Percentiles rank a stretch among this genome's conserved stretches.
Conservation (phyloP, 2,888 invertebrate species). For the Lasioglossum calceatum region DNA sequence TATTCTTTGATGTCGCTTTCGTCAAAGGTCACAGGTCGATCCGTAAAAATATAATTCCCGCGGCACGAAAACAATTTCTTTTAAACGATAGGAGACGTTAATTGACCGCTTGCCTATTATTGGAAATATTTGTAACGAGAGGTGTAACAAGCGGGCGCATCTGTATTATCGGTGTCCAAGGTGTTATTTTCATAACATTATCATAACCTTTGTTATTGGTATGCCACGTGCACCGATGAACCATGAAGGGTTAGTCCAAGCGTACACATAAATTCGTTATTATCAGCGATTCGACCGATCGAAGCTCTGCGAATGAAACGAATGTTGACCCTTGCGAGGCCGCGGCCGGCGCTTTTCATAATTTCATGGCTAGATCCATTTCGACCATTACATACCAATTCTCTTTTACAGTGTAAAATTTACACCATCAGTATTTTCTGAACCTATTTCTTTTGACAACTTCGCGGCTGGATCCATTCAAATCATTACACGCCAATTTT, state of each 20-base stretch:
- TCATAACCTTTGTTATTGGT: slow-evolving; percentile 4
- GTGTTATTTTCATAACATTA: not conserved
- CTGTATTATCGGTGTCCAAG: not conserved
- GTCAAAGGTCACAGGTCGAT: not conserved
- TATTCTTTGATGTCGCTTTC: not conserved
- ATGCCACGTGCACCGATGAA: not conserved
- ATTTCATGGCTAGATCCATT: not conserved
- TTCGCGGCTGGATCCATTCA: not conserved
- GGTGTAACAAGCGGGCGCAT: not conserved
- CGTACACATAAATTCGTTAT: not conserved
- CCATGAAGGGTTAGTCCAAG: not conserved
- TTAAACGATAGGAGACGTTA: not conserved
- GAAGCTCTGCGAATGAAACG: not conserved
- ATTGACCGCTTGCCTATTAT: not conserved
- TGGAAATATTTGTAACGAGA: not conserved
- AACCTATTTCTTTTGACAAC: not conserved
- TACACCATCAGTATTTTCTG: not conserved
- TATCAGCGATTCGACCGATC: not conserved
- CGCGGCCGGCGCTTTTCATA: not conserved
- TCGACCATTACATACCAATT: not conserved
- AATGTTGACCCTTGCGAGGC: not conserved
- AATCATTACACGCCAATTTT: not conserved
- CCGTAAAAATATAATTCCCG: not conserved
- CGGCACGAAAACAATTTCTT: not conserved
- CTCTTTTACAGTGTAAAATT: not conserved